These are phyloP conservation scores for Polyodon spathula DNA, from an alignment of 2,113 vertebrate species.

Conservation along the genomic window DNA sequence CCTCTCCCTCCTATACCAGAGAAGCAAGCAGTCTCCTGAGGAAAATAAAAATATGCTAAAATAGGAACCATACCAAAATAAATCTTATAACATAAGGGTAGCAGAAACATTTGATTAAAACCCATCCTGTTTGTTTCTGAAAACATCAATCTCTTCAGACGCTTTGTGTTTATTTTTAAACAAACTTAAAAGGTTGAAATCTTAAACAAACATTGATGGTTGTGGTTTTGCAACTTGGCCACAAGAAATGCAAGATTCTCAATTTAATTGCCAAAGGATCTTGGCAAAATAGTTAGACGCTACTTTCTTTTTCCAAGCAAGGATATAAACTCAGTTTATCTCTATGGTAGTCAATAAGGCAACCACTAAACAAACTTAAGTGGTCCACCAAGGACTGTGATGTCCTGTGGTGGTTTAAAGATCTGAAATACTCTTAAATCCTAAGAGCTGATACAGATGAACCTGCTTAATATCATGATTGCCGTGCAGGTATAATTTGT, in stretches of 20 bases:
- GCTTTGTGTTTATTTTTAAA: conserved; percentile 5
- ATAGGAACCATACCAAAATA: conserved; percentile 24
- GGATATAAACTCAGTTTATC: conserved; percentile 3
- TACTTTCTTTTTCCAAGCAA: background rate
- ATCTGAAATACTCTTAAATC: no score
- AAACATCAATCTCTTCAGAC: background rate
- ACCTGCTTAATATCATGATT: no score
- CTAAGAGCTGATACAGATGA: no score
- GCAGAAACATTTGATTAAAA: background rate
- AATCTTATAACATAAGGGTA: background rate
- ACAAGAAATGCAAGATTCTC: conserved; percentile 52
- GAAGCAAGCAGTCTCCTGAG: conserved; percentile 36
- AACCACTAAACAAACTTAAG: conserved; percentile 1
- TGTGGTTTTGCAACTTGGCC: conserved; percentile 66
- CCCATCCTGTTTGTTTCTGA: background rate
- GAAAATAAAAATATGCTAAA: conserved; percentile 40
- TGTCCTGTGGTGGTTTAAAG: conserved; percentile 3
- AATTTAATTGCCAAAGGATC: background rate
- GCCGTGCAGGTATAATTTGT: no score
- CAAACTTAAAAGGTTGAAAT: conserved; percentile 4
- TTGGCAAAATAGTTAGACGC: background rate
- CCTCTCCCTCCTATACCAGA: background rate
- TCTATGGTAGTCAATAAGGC: background rate
- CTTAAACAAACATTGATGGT: conserved; percentile 66
- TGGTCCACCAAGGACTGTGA: background rate